These are phyloP conservation scores for Daktulosphaira vitifoliae DNA, from an alignment of 1,140 invertebrate genomes.

Conservation along the genomic window DNA sequence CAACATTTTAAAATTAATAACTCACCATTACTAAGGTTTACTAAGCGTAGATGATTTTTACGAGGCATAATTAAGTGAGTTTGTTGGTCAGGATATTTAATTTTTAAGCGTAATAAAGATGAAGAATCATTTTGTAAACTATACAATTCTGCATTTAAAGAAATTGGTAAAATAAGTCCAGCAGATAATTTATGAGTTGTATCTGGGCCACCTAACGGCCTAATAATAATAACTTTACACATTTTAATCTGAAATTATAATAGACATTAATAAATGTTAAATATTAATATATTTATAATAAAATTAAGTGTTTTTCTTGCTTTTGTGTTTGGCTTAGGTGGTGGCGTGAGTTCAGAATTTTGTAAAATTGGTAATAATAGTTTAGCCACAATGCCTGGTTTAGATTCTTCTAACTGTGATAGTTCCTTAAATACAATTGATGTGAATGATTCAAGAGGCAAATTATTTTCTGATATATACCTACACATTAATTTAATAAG, in stretches of 20 bases:
- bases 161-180: slow-evolving; percentile 76
- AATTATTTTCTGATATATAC: slow-evolving; percentile 45
- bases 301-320: slow-evolving; percentile 39
- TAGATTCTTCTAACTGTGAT: slow-evolving; percentile 66
- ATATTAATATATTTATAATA: not conserved
- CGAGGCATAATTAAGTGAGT: slow-evolving; percentile 71
- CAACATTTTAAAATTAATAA: not conserved
- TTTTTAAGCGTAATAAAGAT: slow-evolving; percentile 63
- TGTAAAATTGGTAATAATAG: slow-evolving; percentile 70
- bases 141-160: slow-evolving; percentile 73
- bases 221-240: slow-evolving; percentile 71
- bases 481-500: too few relatives aligned
- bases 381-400: slow-evolving; percentile 72
- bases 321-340: slow-evolving; percentile 54
- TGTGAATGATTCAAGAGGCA: slow-evolving; percentile 68
- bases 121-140: slow-evolving; percentile 59
- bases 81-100: slow-evolving; percentile 87
- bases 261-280: not conserved
- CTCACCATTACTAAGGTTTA: slow-evolving; percentile 32
- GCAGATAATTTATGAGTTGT: slow-evolving; percentile 86
- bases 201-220: slow-evolving; percentile 74
- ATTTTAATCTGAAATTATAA: slow-evolving; percentile 52
- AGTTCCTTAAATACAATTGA: slow-evolving; percentile 67
- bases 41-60: slow-evolving; percentile 51
- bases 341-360: slow-evolving; percentile 50